Evolutionary conservation across 2,113 vertebrate genomes (phyloP).

Genomic region (Macroglossus sobrinus): DNA sequence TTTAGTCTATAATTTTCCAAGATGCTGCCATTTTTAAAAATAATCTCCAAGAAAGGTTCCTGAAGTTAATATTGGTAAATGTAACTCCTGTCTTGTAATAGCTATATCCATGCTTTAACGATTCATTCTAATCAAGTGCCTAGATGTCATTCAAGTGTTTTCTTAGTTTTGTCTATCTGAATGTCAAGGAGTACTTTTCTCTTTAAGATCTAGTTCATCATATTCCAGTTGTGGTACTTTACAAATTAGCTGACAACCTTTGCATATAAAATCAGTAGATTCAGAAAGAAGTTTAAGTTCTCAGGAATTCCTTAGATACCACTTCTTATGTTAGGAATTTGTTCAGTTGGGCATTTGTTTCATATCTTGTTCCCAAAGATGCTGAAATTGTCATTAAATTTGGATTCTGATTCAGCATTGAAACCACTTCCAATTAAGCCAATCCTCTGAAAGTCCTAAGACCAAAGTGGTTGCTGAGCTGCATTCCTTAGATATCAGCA

Average conservation of each 20-base stretch:
- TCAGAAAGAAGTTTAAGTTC: not conserved
- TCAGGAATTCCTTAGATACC: not conserved
- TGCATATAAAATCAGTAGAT: not conserved
- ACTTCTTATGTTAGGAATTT: not conserved
- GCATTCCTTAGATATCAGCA: slow-evolving; percentile 18
- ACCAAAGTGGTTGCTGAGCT: not conserved
- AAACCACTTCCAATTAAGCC: not conserved
- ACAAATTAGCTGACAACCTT: not conserved
- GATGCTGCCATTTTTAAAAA: slow-evolving; percentile 42
- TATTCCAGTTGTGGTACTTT: not conserved
- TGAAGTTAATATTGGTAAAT: not conserved
- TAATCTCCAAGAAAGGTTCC: not conserved
- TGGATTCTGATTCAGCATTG: not conserved
- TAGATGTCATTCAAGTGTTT: slow-evolving; percentile 50
- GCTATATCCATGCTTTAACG: not conserved
- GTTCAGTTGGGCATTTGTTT: not conserved
- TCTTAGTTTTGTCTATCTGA: not conserved
- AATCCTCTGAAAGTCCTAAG: not conserved
- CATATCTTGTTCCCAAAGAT: not conserved
- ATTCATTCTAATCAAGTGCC: slow-evolving; percentile 55
- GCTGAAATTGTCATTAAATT: not conserved
- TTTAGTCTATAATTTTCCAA: slow-evolving; percentile 6
- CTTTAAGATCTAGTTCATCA: slow-evolving; percentile 1
- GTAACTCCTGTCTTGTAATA: slow-evolving; percentile 17
- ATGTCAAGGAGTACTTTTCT: not conserved